These are phyloP conservation scores for Caenorhabditis uteleia DNA, from an alignment of 2,888 invertebrate genomes.

Conservation along the genomic window DNA sequence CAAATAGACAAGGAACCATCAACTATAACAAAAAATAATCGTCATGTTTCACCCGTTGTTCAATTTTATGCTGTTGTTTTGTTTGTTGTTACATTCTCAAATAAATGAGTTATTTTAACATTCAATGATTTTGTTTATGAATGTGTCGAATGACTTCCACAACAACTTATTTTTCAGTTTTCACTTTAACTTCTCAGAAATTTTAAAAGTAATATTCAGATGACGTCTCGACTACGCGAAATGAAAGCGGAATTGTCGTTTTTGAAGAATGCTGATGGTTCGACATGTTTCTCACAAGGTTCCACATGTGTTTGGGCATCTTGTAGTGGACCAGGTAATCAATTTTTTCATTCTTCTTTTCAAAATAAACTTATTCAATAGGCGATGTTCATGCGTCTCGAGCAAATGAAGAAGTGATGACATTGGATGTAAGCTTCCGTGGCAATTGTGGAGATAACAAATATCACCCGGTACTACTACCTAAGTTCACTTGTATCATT, in stretches of 20 bases:
- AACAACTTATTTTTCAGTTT: not conserved
- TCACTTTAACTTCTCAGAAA: not conserved
- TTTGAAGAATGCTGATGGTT: slow-evolving; percentile 45
- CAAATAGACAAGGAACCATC: slow-evolving; percentile 38
- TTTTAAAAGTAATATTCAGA: slow-evolving; percentile 15
- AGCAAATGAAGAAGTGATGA: slow-evolving; percentile 41
- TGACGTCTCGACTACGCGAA: slow-evolving; percentile 4
- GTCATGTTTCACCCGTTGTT: not conserved
- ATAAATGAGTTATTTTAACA: too few species aligned
- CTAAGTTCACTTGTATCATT: too few species aligned
- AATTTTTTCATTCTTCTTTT: not conserved
- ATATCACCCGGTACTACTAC: slow-evolving; percentile 31
- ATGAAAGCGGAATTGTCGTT: slow-evolving; percentile 23
- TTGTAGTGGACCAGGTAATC: slow-evolving; percentile 45
- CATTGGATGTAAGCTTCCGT: slow-evolving; percentile 43
- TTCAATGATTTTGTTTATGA: too few species aligned
- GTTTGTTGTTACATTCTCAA: slow-evolving; percentile 4
- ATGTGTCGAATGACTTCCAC: too few species aligned
- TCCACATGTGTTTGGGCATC: slow-evolving; percentile 46
- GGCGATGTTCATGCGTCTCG: slow-evolving; percentile 45
- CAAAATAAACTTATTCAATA: slow-evolving; percentile 1
- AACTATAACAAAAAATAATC: slow-evolving; percentile 24
- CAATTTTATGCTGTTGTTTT: slow-evolving; percentile 13
- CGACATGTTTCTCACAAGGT: slow-evolving; percentile 44
- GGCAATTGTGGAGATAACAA: slow-evolving; percentile 37